These are phyloP conservation scores for Mustela lutreola DNA, from an alignment of 2,113 vertebrate species.

Conservation along the genomic window DNA sequence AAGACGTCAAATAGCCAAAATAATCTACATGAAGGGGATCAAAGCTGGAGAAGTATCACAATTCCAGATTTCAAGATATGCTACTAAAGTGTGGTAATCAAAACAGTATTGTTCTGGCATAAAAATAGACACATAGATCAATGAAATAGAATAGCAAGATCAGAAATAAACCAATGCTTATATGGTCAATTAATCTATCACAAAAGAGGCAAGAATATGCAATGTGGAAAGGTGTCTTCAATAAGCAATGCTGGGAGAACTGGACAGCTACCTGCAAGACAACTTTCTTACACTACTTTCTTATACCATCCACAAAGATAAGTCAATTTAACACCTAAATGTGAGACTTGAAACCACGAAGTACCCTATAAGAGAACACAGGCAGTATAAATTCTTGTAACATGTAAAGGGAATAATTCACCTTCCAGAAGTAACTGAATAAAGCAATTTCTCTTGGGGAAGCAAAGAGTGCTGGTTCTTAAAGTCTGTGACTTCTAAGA, in stretches of 20 bases:
- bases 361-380: background rate
- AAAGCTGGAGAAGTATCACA: background rate
- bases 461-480: background rate
- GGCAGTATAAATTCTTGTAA: background rate
- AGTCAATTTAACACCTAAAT: background rate
- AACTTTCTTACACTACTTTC: background rate
- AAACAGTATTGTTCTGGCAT: background rate
- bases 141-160: background rate
- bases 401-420: background rate
- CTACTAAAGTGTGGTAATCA: background rate
- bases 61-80: background rate
- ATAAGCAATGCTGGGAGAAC: background rate
- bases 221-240: background rate
- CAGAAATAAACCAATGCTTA: background rate
- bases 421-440: background rate
- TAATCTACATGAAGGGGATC: background rate
- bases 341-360: background rate
- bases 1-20: background rate
- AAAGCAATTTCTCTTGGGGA: background rate
- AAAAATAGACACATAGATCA: background rate
- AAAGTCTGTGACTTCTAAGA: background rate
- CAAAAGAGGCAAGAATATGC: background rate
- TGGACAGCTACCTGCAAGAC: background rate
- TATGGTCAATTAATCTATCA: background rate
- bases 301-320: background rate